phyloP scores from a whole-genome alignment of 2,113 vertebrate genomes.

The Centrocercus urophasianus region DNA sequence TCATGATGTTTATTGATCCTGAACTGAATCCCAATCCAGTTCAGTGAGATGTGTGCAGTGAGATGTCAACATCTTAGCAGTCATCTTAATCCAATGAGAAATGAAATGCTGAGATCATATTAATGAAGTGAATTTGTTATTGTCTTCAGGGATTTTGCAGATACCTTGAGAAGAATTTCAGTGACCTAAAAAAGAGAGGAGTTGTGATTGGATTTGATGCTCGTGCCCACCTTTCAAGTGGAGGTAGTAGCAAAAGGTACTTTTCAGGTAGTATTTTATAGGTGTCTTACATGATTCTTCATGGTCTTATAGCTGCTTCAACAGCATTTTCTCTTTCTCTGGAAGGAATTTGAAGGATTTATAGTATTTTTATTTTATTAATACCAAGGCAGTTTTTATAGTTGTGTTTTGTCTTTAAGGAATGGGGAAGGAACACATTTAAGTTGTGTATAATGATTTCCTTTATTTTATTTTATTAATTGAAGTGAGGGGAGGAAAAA shows the following conservation, averaged over 20 bases:
- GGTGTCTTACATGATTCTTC: background rate
- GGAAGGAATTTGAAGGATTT: background rate
- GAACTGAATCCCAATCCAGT: background rate
- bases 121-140: background rate
- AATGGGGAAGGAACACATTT: background rate
- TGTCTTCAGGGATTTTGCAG: conserved; percentile 88
- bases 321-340: background rate
- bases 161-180: conserved; percentile 89
- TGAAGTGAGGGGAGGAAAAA: background rate
- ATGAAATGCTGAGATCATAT: background rate
- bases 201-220: conserved; percentile 94
- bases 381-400: background rate
- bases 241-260: conserved; percentile 89
- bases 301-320: background rate
- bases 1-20: background rate
- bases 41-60: background rate
- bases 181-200: conserved; percentile 88
- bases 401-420: background rate
- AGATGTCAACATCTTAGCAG: background rate
- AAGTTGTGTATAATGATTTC: background rate
- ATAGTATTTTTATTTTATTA: background rate
- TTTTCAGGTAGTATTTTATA: background rate
- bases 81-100: background rate
- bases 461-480: background rate
- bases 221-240: conserved; percentile 88